Evolutionary conservation across 1,140 invertebrate species (phyloP).

Genomic region (Drosophila orena): DNA sequence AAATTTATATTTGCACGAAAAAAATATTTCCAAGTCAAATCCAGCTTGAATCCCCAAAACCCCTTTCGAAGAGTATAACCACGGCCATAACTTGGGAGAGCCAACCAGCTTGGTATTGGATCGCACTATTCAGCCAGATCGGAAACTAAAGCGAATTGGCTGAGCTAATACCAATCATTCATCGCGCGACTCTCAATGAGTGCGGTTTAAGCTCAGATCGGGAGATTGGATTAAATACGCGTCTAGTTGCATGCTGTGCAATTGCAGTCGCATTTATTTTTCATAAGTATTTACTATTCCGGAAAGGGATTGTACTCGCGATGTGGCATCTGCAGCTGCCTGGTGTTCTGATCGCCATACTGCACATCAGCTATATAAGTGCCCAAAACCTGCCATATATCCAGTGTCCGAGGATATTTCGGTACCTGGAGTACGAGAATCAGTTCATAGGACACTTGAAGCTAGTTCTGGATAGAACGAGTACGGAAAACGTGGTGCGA

Average conservation of each 20-base stretch:
- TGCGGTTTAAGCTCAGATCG: constrained; percentile 22
- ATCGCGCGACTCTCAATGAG: constrained; percentile 34
- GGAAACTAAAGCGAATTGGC: constrained; percentile 5
- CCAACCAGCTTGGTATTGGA: constrained; percentile 7
- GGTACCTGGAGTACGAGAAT: constrained; percentile 42
- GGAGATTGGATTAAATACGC: background rate
- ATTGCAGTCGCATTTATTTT: constrained; percentile 17
- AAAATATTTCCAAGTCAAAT: background rate
- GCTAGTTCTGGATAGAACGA: constrained; percentile 29
- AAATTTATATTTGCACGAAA: too few species aligned
- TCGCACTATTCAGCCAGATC: constrained; percentile 22
- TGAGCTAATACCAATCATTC: constrained; percentile 34
- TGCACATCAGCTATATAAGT: background rate
- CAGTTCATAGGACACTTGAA: constrained; percentile 52
- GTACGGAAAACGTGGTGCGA: constrained; percentile 33
- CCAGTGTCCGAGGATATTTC: constrained; percentile 55
- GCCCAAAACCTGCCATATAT: constrained; percentile 52
- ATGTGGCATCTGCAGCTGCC: constrained; percentile 20
- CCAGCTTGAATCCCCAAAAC: background rate
- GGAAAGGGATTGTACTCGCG: background rate
- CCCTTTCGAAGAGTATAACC: constrained; percentile 10
- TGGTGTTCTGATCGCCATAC: constrained; percentile 22
- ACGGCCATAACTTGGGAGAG: constrained; percentile 16
- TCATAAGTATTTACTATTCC: constrained; percentile 11
- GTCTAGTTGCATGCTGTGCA: background rate